Percentiles rank a stretch among this genome's conserved stretches.
Conservation (phyloP, 2,888 invertebrate species). For the Conomelus anceps region DNA sequence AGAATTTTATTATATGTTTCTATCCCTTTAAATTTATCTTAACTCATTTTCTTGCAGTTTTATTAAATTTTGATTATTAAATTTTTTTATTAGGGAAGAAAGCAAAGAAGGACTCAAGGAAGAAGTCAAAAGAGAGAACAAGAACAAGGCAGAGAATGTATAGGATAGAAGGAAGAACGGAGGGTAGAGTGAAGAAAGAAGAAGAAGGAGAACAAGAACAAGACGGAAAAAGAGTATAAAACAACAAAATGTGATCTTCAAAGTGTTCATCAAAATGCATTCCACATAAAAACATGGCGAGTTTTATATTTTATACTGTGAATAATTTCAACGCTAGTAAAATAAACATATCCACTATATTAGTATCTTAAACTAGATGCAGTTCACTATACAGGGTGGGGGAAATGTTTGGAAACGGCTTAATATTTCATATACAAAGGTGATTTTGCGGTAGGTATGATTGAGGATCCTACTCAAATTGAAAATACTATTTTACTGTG, state of each 20-base stretch:
- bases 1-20: no score
- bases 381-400: background rate
- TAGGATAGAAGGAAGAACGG: background rate
- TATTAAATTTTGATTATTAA: no score
- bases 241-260: background rate
- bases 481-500: no score
- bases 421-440: no score
- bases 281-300: background rate
- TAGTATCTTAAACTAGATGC: background rate
- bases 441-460: no score
- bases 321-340: background rate
- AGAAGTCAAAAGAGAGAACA: background rate
- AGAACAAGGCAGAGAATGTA: background rate
- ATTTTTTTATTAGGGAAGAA: no score
- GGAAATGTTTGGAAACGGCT: no score
- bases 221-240: background rate
- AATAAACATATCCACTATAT: background rate
- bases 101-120: no score
- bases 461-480: no score
- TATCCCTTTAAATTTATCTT: no score
- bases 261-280: background rate
- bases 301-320: background rate
- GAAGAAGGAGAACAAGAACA: background rate
- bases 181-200: background rate
- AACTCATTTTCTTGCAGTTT: no score